Evolutionary conservation across 2,888 invertebrate genomes (phyloP).

Genomic region (Eutolmus rufibarbis): DNA sequence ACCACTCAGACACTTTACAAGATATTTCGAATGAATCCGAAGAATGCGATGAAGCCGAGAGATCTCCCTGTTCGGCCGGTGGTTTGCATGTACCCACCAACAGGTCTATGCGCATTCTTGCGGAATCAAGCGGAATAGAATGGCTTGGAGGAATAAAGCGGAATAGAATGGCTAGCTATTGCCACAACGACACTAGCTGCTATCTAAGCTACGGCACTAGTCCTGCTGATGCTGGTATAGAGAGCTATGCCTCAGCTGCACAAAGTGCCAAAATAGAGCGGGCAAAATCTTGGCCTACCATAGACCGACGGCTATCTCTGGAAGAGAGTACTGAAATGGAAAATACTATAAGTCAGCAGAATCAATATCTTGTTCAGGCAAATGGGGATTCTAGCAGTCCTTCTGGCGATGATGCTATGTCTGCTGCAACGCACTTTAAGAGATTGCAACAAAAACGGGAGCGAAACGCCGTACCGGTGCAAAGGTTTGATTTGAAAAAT

Average conservation of each 20-base stretch:
- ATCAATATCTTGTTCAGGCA: constrained; percentile 46
- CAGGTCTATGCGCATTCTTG: constrained; percentile 67
- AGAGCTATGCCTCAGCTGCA: neutral
- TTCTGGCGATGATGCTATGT: constrained; percentile 49
- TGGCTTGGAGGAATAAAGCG: constrained; percentile 69
- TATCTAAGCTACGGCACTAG: constrained; percentile 62
- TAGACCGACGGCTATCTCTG: constrained; percentile 59
- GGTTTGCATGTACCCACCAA: constrained; percentile 69
- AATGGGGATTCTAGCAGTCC: constrained; percentile 47
- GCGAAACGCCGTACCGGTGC: neutral
- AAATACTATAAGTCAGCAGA: constrained; percentile 55
- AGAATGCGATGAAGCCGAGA: constrained; percentile 63
- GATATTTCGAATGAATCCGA: constrained; percentile 52
- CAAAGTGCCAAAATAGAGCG: constrained; percentile 64
- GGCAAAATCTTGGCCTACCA: constrained; percentile 73
- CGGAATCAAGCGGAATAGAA: constrained; percentile 68
- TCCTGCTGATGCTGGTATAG: constrained; percentile 57
- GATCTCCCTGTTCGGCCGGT: constrained; percentile 67
- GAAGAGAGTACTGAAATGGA: constrained; percentile 50
- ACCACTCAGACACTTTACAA: constrained; percentile 46
- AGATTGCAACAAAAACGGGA: constrained; percentile 45
- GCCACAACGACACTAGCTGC: constrained; percentile 64
- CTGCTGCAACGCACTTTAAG: constrained; percentile 49
- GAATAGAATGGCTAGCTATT: constrained; percentile 71
- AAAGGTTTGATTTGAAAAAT: neutral